These are phyloP conservation scores for Trichoplax adhaerens DNA, from an alignment of 37 sponge, comb jelly and placozoan species.

Conservation along the genomic window DNA sequence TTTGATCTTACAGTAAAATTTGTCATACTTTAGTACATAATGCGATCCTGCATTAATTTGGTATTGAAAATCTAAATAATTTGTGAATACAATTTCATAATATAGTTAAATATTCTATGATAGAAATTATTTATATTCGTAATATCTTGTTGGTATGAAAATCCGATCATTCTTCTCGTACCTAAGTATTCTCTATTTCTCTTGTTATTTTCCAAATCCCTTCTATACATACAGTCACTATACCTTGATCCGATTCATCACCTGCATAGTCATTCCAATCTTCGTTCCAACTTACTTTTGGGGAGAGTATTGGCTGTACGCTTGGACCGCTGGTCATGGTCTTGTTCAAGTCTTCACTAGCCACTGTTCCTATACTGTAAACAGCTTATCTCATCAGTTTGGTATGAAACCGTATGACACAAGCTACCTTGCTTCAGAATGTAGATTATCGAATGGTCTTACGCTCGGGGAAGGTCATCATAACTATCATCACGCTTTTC, in stretches of 20 bases:
- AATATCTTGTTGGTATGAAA: no score
- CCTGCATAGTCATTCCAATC: constrained; percentile 46
- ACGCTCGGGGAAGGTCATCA: constrained; percentile 96
- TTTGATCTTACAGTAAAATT: no score
- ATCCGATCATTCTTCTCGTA: no score
- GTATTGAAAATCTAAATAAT: no score
- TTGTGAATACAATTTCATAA: no score
- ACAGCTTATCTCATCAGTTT: constrained; percentile 91
- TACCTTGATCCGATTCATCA: constrained; percentile 30
- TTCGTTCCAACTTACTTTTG: constrained; percentile 54
- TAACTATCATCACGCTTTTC: constrained; percentile 98
- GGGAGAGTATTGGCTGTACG: constrained; percentile 26
- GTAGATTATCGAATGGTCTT: not conserved
- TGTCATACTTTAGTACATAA: no score
- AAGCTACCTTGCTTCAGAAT: constrained; percentile 75
- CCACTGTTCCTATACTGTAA: constrained; percentile 89
- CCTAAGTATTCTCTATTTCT: no score
- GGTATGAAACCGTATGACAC: constrained; percentile 69
- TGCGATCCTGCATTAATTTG: no score
- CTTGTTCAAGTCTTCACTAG: constrained; percentile 51
- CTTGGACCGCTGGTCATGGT: constrained; percentile 5
- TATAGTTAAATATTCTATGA: no score
- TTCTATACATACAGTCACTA: constrained; percentile 14
- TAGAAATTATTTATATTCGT: no score
- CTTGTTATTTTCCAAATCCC: no score